A percentile compares a stretch with the other conserved stretches of the same genome.
These are phyloP conservation scores for Orientallactaga bullata DNA, from an alignment of 2,113 vertebrate genomes.

Conservation along the genomic window DNA sequence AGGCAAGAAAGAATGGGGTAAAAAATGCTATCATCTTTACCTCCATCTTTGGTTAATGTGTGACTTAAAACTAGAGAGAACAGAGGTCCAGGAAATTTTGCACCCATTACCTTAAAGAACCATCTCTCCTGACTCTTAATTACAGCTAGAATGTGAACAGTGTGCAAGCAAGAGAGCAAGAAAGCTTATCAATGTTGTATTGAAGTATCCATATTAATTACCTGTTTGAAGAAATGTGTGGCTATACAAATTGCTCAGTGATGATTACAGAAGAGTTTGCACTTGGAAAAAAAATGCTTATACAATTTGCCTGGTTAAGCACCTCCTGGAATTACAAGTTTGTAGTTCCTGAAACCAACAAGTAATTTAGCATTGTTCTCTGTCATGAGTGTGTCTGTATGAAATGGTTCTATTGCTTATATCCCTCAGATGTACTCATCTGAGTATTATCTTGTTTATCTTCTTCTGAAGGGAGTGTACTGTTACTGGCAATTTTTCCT, in stretches of 20 bases:
- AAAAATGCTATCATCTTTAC: not conserved
- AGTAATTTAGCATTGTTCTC: not conserved
- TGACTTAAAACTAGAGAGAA: not conserved
- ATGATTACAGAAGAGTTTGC: conserved; percentile 56
- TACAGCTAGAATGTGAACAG: not conserved
- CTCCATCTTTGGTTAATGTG: not conserved
- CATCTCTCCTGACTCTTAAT: conserved; percentile 36
- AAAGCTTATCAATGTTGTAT: conserved; percentile 35
- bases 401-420: accelerated
- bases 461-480: not conserved
- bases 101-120: conserved; percentile 27
- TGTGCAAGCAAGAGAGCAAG: not conserved
- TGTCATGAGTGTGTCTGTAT: not conserved
- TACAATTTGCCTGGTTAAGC: conserved; percentile 31
- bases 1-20: not conserved
- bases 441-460: too few relatives aligned
- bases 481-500: not conserved
- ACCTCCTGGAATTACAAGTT: not conserved
- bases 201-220: conserved; percentile 65
- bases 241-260: conserved; percentile 62
- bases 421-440: not conserved
- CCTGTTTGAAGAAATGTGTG: conserved; percentile 60
- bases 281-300: conserved; percentile 61
- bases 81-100: not conserved
- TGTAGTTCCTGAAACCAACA: not conserved